phyloP scores from a whole-genome alignment of 2,797 vertebrate genomes.

The Lutjanus argentimaculatus region DNA sequence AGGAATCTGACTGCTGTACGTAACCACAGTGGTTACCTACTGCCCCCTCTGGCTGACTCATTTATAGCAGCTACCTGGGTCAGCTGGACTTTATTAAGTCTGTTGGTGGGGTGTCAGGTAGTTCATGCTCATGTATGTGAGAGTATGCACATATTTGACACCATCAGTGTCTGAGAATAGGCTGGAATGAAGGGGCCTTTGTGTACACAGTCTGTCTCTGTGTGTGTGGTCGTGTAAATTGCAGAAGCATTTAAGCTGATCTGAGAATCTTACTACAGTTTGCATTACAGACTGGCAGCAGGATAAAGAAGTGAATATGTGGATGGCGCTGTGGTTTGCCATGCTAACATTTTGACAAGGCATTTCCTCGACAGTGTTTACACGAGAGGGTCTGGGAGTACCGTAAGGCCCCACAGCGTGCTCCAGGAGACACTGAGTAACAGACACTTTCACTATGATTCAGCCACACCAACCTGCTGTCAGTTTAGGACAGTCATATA shows the following conservation, averaged over 20 bases:
- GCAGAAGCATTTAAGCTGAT: conserved; percentile 27
- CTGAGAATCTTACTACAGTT: conserved; percentile 49
- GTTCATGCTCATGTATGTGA: conserved; percentile 2
- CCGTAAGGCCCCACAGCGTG: conserved; percentile 32
- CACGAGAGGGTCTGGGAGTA: conserved; percentile 38
- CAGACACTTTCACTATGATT: conserved; percentile 40
- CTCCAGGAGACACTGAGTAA: conserved; percentile 28
- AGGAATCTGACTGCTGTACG: not conserved
- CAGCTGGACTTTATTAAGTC: conserved; percentile 40
- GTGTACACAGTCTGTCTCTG: conserved; percentile 13
- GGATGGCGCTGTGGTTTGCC: conserved; percentile 35
- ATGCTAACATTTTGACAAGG: conserved; percentile 72
- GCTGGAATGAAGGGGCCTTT: conserved; percentile 1
- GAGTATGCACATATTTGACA: conserved; percentile 20
- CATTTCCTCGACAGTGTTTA: conserved; percentile 72
- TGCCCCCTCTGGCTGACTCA: conserved; percentile 49
- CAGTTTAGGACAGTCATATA: conserved; percentile 18
- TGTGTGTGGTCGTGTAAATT: conserved; percentile 25
- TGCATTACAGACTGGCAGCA: conserved; percentile 42
- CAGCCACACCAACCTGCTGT: conserved; percentile 19
- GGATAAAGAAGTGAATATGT: conserved; percentile 37
- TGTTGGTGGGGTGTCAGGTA: conserved; percentile 8
- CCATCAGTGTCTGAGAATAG: conserved; percentile 11
- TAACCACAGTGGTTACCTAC: conserved; percentile 27
- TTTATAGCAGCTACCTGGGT: not conserved